A percentile compares a stretch with the other conserved stretches of the same genome.
phyloP scores from a whole-genome alignment of 2,888 invertebrate species.

The Smittia aterrima region DNA sequence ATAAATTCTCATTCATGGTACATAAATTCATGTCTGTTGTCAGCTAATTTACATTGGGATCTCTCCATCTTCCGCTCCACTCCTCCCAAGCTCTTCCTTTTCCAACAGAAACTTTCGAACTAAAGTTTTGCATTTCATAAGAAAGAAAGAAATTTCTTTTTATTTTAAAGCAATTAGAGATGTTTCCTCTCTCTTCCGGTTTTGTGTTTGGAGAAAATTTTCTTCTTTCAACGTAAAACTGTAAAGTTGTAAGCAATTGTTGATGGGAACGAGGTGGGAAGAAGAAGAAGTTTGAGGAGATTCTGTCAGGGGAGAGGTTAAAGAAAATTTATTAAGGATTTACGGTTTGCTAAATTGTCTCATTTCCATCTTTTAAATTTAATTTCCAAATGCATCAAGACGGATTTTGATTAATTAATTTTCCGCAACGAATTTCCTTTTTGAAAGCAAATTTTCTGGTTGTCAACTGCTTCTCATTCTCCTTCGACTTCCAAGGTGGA shows the following conservation, averaged over 20 bases:
- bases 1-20: slow-evolving; percentile 41
- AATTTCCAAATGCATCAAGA: slow-evolving; percentile 3
- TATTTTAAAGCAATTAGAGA: slow-evolving; percentile 39
- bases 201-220: slow-evolving; percentile 10
- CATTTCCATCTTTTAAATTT: slow-evolving; percentile 6
- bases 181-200: slow-evolving; percentile 40
- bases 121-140: neutral
- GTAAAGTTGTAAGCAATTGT: neutral
- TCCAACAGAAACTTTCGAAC: neutral
- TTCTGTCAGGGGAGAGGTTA: neutral
- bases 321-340: slow-evolving; percentile 4
- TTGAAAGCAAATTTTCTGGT: too few relatives aligned
- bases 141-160: slow-evolving; percentile 8
- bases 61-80: neutral
- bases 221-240: neutral
- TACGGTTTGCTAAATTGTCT: slow-evolving; percentile 14
- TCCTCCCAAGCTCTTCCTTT: neutral
- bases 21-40: slow-evolving; percentile 41
- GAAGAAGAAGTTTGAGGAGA: neutral
- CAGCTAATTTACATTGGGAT: slow-evolving; percentile 37
- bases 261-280: neutral
- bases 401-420: neutral
- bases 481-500: neutral
- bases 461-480: neutral
- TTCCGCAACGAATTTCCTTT: neutral